A percentile compares a stretch with the other conserved stretches of the same genome.
phyloP scores from a whole-genome alignment of 2,797 vertebrate genomes.

The Pangasius macronema region DNA sequence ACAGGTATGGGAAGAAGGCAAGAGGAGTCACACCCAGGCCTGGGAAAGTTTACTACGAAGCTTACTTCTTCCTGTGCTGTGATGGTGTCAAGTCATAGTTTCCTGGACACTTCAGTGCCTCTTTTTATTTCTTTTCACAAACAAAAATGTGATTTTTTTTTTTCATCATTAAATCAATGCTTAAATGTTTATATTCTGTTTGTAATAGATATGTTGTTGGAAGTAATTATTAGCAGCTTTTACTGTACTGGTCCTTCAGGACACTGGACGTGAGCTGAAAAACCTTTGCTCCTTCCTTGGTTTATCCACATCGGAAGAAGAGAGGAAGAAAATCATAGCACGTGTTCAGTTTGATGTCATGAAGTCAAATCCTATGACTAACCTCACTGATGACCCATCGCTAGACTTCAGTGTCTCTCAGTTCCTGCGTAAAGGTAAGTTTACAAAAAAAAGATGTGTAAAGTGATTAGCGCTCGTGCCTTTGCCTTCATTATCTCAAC shows the following conservation, averaged over 20 bases:
- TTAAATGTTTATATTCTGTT: not conserved
- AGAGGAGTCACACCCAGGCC: not conserved
- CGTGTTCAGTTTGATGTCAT: conserved; percentile 78
- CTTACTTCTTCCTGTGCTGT: not conserved
- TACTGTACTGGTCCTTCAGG: conserved; percentile 62
- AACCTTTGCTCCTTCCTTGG: conserved; percentile 75
- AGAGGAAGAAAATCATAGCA: conserved; percentile 64
- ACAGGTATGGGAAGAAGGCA: not conserved
- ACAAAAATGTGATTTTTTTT: conserved; percentile 8
- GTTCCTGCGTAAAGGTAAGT: conserved; percentile 88
- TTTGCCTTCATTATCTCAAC: not conserved
- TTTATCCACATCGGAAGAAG: conserved; percentile 64
- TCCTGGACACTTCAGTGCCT: not conserved
- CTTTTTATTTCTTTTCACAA: not conserved
- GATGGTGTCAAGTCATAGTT: not conserved
- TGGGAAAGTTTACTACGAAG: not conserved
- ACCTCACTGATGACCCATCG: conserved; percentile 65
- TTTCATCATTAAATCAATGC: not conserved
- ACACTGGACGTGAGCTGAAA: conserved; percentile 76
- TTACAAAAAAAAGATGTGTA: not conserved
- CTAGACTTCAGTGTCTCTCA: conserved; percentile 77
- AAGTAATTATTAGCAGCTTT: not conserved
- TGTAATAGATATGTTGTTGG: not conserved
- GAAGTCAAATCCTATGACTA: conserved; percentile 80
- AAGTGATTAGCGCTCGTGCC: not conserved